A percentile compares a stretch with the other conserved stretches of the same genome.
Evolutionary conservation across 2,113 vertebrate species (phyloP).

Genomic region (Xerus inauris): DNA sequence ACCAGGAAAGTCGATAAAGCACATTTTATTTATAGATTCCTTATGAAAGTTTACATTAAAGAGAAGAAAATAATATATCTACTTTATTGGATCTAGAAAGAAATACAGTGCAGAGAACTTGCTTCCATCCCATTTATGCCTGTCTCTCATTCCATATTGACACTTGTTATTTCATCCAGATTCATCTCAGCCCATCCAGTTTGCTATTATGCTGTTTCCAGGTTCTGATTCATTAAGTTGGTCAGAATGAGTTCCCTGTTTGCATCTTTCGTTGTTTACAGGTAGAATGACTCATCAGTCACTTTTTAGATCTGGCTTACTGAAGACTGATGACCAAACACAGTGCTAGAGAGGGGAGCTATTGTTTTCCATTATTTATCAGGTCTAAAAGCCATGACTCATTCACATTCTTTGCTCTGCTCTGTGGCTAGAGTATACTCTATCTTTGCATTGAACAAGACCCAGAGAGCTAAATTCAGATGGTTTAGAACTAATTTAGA

Average conservation of each 20-base stretch:
- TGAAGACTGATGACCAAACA: conserved; percentile 12
- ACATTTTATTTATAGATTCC: conserved; percentile 9
- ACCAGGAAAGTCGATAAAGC: conserved; percentile 11
- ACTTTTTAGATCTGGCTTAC: conserved; percentile 58
- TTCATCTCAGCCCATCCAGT: background rate
- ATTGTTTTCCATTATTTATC: conserved; percentile 40
- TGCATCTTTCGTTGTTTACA: conserved; percentile 40
- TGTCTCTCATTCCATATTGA: background rate
- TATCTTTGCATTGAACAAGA: conserved; percentile 53
- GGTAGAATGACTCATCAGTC: conserved; percentile 17
- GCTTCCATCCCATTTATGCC: background rate
- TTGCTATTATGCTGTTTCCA: background rate
- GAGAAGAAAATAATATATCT: conserved; percentile 42
- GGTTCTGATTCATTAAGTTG: conserved; percentile 9
- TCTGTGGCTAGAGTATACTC: background rate
- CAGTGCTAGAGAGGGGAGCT: conserved; percentile 37
- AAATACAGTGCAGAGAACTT: background rate
- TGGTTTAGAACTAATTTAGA: conserved; percentile 27
- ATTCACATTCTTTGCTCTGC: background rate
- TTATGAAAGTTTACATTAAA: conserved; percentile 41
- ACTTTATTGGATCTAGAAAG: conserved; percentile 17
- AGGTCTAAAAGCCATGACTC: background rate
- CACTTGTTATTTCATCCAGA: background rate
- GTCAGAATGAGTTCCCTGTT: conserved; percentile 50
- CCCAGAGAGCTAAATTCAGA: background rate